phyloP scores from a whole-genome alignment of 1,140 invertebrate genomes.

The Subanguina moxae region DNA sequence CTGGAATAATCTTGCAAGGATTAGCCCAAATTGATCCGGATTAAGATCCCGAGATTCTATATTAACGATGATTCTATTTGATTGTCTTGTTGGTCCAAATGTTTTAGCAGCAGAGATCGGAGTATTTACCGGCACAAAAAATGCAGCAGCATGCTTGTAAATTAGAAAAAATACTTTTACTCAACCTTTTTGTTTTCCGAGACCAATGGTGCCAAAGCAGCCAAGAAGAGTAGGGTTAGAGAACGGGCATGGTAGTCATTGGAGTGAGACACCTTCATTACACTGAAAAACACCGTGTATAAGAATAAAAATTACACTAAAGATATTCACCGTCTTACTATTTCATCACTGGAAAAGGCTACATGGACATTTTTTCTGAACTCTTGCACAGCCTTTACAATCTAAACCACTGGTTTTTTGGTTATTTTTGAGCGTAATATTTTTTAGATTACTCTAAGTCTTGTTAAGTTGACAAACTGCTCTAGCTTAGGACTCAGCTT shows the following conservation, averaged over 20 bases:
- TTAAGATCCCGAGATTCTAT: too few relatives aligned
- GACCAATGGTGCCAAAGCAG: conserved; percentile 41
- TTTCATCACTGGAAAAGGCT: conserved; percentile 40
- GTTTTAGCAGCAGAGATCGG: too few relatives aligned
- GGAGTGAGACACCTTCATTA: conserved; percentile 49
- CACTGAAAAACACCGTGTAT: not conserved
- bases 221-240: conserved; percentile 43
- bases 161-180: conserved; percentile 12
- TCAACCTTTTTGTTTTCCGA: conserved; percentile 46
- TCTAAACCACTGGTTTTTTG: conserved; percentile 10
- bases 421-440: too few relatives aligned
- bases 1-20: too few relatives aligned
- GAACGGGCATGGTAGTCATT: conserved; percentile 48
- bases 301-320: not conserved
- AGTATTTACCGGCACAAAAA: too few relatives aligned
- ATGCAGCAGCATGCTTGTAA: not conserved
- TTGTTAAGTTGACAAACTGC: conserved; percentile 27
- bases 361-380: conserved; percentile 29
- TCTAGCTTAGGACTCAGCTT: conserved; percentile 30
- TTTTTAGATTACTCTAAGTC: not conserved
- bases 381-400: conserved; percentile 38
- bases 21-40: too few relatives aligned
- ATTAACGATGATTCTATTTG: too few relatives aligned
- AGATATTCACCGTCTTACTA: conserved; percentile 29
- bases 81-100: too few relatives aligned